A percentile compares a stretch with the other conserved stretches of the same genome.
These are phyloP conservation scores for Adelges cooleyi DNA, from an alignment of 1,140 invertebrate species.

Conservation along the genomic window DNA sequence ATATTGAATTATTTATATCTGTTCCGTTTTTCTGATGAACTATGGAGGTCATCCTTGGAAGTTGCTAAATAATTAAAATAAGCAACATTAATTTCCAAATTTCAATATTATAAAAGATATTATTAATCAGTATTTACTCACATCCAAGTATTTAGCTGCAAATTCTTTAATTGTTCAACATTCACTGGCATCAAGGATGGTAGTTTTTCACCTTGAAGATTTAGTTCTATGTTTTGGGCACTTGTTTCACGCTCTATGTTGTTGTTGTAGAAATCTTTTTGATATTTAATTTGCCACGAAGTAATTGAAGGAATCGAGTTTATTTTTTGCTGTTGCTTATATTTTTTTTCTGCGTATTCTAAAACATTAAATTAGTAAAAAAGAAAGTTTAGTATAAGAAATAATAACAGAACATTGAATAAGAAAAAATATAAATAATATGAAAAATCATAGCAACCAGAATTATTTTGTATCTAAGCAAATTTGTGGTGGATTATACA, in stretches of 20 bases:
- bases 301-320: constrained; percentile 8
- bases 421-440: no score
- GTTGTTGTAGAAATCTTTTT: constrained; percentile 4
- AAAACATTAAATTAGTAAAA: constrained; percentile 10
- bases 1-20: constrained; percentile 19
- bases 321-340: neutral
- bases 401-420: no score
- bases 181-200: constrained; percentile 10
- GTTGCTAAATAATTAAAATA: constrained; percentile 13
- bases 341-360: constrained; percentile 7
- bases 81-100: neutral
- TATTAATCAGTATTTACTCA: neutral
- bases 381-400: no score
- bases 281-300: constrained; percentile 11
- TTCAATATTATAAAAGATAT: neutral
- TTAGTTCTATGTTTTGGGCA: neutral
- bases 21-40: constrained; percentile 27
- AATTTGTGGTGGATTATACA: no score
- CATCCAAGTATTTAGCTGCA: constrained; percentile 11
- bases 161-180: constrained; percentile 9
- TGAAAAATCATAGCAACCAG: no score
- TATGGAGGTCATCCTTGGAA: constrained; percentile 22
- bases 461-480: no score
- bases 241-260: neutral
- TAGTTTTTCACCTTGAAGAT: constrained; percentile 4